Evolutionary conservation across 2,888 invertebrate species (phyloP).

Genomic region (Drosophila atripex): DNA sequence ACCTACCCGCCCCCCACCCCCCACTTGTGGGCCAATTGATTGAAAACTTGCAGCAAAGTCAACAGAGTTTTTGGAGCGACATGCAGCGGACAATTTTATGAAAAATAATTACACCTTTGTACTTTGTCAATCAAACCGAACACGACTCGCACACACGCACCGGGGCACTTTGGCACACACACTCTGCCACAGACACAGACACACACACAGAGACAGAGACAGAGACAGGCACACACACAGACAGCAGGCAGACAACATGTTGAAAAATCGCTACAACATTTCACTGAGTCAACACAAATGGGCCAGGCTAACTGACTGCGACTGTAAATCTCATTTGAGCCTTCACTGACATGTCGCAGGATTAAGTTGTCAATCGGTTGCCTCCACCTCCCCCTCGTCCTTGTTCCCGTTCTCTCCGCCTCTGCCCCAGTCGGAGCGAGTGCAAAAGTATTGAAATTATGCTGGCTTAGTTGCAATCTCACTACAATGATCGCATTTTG

Average conservation of each 20-base stretch:
- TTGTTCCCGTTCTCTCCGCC: constrained; percentile 1
- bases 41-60: constrained; percentile 68
- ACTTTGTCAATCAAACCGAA: constrained; percentile 74
- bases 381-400: constrained; percentile 9
- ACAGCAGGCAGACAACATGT: constrained; percentile 49
- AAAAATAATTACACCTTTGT: constrained; percentile 79
- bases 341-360: constrained; percentile 78
- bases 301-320: constrained; percentile 54
- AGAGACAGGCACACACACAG: constrained; percentile 11
- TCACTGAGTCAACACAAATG: constrained; percentile 71
- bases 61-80: constrained; percentile 48
- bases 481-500: constrained; percentile 74
- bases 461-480: constrained; percentile 72
- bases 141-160: constrained; percentile 45
- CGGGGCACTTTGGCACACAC: background rate
- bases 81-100: constrained; percentile 64
- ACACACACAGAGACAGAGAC: constrained; percentile 44
- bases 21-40: constrained; percentile 60
- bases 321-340: constrained; percentile 80
- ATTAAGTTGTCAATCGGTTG: constrained; percentile 78
- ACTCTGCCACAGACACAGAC: constrained; percentile 15
- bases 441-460: constrained; percentile 77
- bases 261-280: constrained; percentile 72
- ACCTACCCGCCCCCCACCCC: background rate
- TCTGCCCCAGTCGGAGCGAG: background rate